Conservation (phyloP, 37 sponge, comb jelly and placozoan genomes). For the Beroe ovata region DNA sequence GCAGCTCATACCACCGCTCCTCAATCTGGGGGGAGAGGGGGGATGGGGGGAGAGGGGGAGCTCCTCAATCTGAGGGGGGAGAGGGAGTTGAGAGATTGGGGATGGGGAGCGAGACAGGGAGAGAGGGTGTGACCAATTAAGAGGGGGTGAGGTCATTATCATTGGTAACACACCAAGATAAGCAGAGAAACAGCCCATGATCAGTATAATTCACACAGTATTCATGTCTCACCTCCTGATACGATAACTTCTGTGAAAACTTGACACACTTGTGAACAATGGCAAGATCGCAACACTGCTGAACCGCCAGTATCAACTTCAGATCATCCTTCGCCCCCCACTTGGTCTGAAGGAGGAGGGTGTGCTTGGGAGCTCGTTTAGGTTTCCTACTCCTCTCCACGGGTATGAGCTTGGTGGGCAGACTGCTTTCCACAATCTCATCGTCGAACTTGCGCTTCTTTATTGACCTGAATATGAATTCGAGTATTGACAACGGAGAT, state of each 20-base stretch:
- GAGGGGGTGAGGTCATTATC: too few relatives aligned
- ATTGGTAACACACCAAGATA: too few relatives aligned
- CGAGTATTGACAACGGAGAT: too few relatives aligned
- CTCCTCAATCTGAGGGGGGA: too few relatives aligned
- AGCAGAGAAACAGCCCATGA: too few relatives aligned
- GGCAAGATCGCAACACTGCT: constrained; percentile 61
- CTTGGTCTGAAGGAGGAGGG: constrained; percentile 7
- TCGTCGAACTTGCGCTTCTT: constrained; percentile 31
- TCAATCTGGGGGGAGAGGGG: constrained; percentile 9
- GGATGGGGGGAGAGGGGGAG: too few relatives aligned
- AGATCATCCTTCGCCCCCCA: constrained; percentile 55
- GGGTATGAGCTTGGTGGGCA: constrained; percentile 42
- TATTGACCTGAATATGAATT: constrained; percentile 46
- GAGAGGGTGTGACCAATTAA: too few relatives aligned
- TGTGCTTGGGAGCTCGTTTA: constrained; percentile 43
- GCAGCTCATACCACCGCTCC: constrained; percentile 45
- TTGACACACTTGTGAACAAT: constrained; percentile 67
- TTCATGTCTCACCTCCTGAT: constrained; percentile 53
- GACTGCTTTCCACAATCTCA: constrained; percentile 20
- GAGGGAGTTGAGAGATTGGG: too few relatives aligned
- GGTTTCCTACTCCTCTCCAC: neutral
- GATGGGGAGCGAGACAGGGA: too few relatives aligned
- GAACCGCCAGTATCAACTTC: constrained; percentile 60
- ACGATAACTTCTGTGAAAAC: constrained; percentile 57
- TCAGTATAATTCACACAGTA: too few relatives aligned